Percentiles rank a stretch among this genome's conserved stretches.
phyloP scores from a whole-genome alignment of 23 tunicate genomes.

The Styela plicata region DNA sequence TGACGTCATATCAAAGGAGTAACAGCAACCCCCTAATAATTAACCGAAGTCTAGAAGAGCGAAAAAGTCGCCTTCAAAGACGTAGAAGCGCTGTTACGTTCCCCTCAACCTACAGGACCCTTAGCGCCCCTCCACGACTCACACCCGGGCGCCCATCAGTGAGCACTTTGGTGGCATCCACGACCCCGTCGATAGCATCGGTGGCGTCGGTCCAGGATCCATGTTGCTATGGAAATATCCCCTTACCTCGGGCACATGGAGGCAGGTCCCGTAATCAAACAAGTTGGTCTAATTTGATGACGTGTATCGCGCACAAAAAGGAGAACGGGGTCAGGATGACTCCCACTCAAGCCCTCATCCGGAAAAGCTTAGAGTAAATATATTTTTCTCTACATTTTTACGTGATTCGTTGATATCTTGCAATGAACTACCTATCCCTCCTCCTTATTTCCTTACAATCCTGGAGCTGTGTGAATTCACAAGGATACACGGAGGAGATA shows the following conservation, averaged over 20 bases:
- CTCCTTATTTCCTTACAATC: no score
- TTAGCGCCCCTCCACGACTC: constrained; percentile 15
- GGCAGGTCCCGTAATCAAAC: neutral
- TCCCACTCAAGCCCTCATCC: constrained; percentile 37
- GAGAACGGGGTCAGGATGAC: constrained; percentile 40
- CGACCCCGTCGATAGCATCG: constrained; percentile 26
- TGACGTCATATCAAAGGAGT: constrained; percentile 3
- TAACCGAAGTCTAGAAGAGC: neutral
- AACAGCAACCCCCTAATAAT: neutral
- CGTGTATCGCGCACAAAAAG: constrained; percentile 44
- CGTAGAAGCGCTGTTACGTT: constrained; percentile 94
- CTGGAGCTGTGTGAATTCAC: no score
- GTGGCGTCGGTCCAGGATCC: constrained; percentile 24
- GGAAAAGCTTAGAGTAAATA: constrained; percentile 79
- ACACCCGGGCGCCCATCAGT: constrained; percentile 1
- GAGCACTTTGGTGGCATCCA: neutral
- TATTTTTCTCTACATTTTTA: neutral
- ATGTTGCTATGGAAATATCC: constrained; percentile 19
- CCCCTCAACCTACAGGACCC: constrained; percentile 76
- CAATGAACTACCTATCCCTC: no score
- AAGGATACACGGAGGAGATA: no score
- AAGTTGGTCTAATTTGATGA: constrained; percentile 64
- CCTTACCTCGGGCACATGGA: neutral
- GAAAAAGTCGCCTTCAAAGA: constrained; percentile 52
- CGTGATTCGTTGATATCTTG: no score